These are phyloP conservation scores for Lepidochrysops patricia DNA, from an alignment of 2,888 invertebrate genomes.

Conservation along the genomic window DNA sequence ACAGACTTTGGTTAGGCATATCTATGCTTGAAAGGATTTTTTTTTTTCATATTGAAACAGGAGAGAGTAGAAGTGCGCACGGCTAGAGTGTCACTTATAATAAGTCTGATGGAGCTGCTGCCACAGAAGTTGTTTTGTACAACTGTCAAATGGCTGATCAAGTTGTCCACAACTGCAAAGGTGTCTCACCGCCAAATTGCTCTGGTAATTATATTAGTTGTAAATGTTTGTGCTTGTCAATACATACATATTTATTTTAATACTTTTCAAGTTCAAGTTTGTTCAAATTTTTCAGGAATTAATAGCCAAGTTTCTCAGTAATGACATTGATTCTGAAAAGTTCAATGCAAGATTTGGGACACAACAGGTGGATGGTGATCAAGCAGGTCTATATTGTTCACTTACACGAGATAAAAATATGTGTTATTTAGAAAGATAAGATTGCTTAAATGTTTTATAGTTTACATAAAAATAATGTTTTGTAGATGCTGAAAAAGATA, in stretches of 20 bases:
- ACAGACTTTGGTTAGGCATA: background rate
- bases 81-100: constrained; percentile 48
- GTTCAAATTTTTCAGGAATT: constrained; percentile 41
- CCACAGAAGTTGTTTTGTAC: constrained; percentile 44
- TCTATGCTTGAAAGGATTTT: background rate
- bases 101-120: constrained; percentile 56
- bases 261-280: no score
- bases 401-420: no score
- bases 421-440: background rate
- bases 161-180: constrained; percentile 47
- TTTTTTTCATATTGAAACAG: constrained; percentile 41
- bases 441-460: no score
- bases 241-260: no score
- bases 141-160: constrained; percentile 52
- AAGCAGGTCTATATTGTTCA: background rate
- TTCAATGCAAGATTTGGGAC: background rate
- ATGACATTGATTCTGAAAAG: constrained; percentile 33
- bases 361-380: background rate
- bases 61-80: constrained; percentile 54
- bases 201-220: constrained; percentile 45
- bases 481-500: background rate
- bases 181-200: constrained; percentile 53
- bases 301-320: constrained; percentile 42
- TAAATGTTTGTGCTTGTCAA: no score
- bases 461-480: background rate